A percentile compares a stretch with the other conserved stretches of the same genome.
Evolutionary conservation across 2,113 vertebrate genomes (phyloP).

Genomic region (Peromyscus maniculatus): DNA sequence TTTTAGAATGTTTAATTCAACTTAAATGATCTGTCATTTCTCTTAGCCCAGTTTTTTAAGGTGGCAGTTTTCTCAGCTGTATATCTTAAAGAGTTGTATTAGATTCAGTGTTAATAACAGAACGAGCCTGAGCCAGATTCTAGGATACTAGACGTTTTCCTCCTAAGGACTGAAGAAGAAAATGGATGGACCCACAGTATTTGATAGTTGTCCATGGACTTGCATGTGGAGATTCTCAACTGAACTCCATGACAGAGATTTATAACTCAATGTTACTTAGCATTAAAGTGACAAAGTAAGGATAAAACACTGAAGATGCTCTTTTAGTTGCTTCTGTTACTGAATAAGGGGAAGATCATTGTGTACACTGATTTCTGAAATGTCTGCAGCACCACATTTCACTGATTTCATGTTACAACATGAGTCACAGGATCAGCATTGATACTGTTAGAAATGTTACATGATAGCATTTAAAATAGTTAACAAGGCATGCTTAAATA

Average conservation of each 20-base stretch:
- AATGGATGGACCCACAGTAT: not conserved
- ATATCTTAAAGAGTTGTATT: not conserved
- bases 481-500: not conserved
- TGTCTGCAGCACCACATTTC: not conserved
- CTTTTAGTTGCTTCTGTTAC: not conserved
- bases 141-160: not conserved
- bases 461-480: not conserved
- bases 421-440: not conserved
- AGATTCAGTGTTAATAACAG: not conserved
- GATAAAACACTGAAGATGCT: not conserved
- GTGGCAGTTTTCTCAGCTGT: not conserved
- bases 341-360: not conserved
- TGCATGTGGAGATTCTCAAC: not conserved
- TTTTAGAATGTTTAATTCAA: not conserved
- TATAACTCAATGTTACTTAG: not conserved
- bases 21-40: not conserved
- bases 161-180: not conserved
- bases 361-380: not conserved
- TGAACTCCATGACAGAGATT: not conserved
- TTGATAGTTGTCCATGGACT: not conserved
- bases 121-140: not conserved
- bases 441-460: not conserved
- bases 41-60: not conserved
- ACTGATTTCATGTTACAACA: not conserved
- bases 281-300: not conserved